Evolutionary conservation across 1,140 invertebrate genomes (phyloP).

Genomic region (Oreohelix idahoensis): DNA sequence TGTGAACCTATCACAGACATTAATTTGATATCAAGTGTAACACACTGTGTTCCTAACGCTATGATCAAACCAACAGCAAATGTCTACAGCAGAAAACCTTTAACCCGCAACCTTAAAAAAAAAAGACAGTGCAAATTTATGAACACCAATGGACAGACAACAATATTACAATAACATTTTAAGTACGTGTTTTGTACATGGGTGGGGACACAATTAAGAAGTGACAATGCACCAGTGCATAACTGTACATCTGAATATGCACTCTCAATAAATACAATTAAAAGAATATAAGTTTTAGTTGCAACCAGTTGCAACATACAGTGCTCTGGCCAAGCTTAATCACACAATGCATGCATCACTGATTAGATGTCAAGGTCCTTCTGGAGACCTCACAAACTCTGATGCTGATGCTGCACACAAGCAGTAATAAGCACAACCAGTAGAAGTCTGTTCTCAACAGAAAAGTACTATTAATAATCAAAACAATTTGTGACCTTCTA

Average conservation of each 20-base stretch:
- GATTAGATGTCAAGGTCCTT: background rate
- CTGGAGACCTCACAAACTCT: background rate
- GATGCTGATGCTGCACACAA: background rate
- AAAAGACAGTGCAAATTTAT: background rate
- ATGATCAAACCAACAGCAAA: background rate
- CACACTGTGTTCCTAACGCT: background rate
- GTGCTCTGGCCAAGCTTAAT: background rate
- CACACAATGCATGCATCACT: too few species aligned
- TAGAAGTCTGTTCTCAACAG: background rate
- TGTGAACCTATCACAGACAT: background rate
- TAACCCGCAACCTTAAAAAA: background rate
- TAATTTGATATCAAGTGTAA: background rate
- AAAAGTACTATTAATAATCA: background rate
- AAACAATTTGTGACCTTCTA: background rate
- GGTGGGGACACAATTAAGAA: background rate
- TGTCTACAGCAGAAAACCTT: background rate
- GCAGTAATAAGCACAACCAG: background rate
- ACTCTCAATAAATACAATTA: background rate
- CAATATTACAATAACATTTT: background rate
- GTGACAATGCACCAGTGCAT: background rate
- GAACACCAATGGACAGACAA: background rate
- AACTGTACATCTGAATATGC: background rate
- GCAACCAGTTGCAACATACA: background rate
- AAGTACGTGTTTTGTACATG: background rate
- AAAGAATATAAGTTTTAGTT: background rate